Evolutionary conservation across 2,888 invertebrate species (phyloP).

Genomic region (Drosophila cyrtoloma): DNA sequence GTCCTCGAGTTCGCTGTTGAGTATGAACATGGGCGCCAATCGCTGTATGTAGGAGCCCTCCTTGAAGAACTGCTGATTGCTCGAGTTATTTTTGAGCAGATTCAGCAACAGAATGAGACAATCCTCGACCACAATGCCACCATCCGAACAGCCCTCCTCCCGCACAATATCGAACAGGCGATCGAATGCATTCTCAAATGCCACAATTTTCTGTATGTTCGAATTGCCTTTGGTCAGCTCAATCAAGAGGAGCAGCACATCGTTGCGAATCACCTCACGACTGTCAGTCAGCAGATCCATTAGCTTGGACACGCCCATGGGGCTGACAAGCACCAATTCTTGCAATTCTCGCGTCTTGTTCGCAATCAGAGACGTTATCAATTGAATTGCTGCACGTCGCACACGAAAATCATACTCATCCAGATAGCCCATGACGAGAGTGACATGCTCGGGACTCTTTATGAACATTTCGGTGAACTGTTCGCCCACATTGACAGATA

Average conservation of each 20-base stretch:
- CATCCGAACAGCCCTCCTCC: constrained; percentile 96
- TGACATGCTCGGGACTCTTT: constrained; percentile 94
- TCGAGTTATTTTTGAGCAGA: constrained; percentile 96
- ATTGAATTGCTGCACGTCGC: constrained; percentile 94
- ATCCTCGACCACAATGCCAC: constrained; percentile 99
- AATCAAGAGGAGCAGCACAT: constrained; percentile 95
- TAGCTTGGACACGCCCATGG: constrained; percentile 98
- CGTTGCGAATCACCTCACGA: constrained; percentile 97
- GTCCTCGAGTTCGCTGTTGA: constrained; percentile 89
- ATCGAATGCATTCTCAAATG: constrained; percentile 99
- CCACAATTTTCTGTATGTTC: constrained; percentile 99
- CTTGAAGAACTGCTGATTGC: constrained; percentile 99
- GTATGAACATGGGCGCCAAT: constrained; percentile 94
- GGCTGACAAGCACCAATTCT: constrained; percentile 94
- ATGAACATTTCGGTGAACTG: constrained; percentile 99
- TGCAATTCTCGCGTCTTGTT: constrained; percentile 95
- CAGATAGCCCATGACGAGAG: constrained; percentile 92
- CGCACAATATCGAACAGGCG: constrained; percentile 96
- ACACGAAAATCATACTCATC: constrained; percentile 98
- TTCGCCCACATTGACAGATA: constrained; percentile 92
- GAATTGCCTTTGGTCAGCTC: constrained; percentile 95
- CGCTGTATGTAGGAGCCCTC: constrained; percentile 98
- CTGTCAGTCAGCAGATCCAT: constrained; percentile 98
- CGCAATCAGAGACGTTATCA: constrained; percentile 94
- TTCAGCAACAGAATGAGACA: constrained; percentile 97